A percentile compares a stretch with the other conserved stretches of the same genome.
phyloP scores from a whole-genome alignment of 2,888 invertebrate genomes.

The Trichopria drosophilae region DNA sequence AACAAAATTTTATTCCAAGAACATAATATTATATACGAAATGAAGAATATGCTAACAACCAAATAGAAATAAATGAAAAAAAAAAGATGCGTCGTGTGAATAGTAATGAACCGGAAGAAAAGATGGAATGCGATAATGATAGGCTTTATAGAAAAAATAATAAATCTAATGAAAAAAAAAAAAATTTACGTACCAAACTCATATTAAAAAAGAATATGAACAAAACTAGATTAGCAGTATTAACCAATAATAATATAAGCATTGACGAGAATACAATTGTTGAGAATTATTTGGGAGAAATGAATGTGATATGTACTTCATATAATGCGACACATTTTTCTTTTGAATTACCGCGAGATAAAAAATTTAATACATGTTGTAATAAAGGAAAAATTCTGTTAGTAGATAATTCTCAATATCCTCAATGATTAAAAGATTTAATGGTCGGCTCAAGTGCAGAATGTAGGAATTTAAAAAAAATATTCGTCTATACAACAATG shows the following conservation, averaged over 20 bases:
- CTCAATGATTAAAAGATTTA: not conserved
- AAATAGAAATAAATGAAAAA: too few species aligned
- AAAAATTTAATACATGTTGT: too few species aligned
- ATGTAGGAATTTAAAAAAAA: slow-evolving; percentile 1
- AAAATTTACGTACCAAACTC: too few species aligned
- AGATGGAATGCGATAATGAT: too few species aligned
- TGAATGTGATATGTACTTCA: too few species aligned
- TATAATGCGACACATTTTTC: not conserved
- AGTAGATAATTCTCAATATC: not conserved
- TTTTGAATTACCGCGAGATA: not conserved
- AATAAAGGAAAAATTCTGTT: not conserved
- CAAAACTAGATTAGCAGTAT: not conserved
- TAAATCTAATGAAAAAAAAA: too few species aligned
- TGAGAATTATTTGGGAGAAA: too few species aligned
- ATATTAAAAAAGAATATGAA: not conserved
- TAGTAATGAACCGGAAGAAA: not conserved
- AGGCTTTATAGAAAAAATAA: not conserved
- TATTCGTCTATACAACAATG: not conserved
- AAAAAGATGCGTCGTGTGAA: too few species aligned
- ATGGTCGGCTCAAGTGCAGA: not conserved
- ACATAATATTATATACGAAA: too few species aligned
- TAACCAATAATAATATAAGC: not conserved
- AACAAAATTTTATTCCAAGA: too few species aligned
- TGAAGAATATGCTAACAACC: too few species aligned
- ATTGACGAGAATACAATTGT: slow-evolving; percentile 1